A percentile compares a stretch with the other conserved stretches of the same genome.
phyloP scores from a whole-genome alignment of 2,113 vertebrate genomes.

The Copsychus sechellarum region DNA sequence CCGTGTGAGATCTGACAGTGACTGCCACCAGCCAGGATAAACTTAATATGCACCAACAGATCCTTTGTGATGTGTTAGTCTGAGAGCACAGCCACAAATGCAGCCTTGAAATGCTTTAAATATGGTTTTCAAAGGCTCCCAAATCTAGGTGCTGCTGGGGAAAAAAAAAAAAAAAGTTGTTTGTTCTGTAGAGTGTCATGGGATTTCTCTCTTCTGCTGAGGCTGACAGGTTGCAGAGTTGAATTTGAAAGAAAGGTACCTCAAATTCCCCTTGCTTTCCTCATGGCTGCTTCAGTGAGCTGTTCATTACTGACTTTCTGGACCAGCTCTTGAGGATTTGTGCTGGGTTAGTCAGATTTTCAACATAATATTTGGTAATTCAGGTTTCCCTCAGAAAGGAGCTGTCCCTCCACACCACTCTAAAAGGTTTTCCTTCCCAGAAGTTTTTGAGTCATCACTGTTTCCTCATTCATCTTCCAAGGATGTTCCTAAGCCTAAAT shows the following conservation, averaged over 20 bases:
- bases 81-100: neutral
- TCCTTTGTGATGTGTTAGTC: constrained; percentile 5
- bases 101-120: neutral
- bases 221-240: neutral
- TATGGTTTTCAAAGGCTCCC: neutral
- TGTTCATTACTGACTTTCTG: neutral
- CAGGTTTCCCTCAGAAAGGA: neutral
- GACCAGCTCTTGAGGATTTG: neutral
- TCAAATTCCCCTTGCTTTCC: neutral
- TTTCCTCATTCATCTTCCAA: neutral
- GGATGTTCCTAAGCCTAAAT: neutral
- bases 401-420: neutral
- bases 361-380: neutral
- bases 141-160: neutral
- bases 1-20: neutral
- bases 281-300: neutral
- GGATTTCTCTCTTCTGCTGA: neutral
- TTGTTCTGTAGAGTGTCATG: neutral
- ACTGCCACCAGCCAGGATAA: neutral
- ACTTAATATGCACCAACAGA: neutral
- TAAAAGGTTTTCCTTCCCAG: neutral
- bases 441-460: neutral
- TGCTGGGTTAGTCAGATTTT: neutral
- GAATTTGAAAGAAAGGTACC: neutral
- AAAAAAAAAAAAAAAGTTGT: neutral